phyloP scores from a whole-genome alignment of 2,113 vertebrate genomes.

The Bufo bufo region DNA sequence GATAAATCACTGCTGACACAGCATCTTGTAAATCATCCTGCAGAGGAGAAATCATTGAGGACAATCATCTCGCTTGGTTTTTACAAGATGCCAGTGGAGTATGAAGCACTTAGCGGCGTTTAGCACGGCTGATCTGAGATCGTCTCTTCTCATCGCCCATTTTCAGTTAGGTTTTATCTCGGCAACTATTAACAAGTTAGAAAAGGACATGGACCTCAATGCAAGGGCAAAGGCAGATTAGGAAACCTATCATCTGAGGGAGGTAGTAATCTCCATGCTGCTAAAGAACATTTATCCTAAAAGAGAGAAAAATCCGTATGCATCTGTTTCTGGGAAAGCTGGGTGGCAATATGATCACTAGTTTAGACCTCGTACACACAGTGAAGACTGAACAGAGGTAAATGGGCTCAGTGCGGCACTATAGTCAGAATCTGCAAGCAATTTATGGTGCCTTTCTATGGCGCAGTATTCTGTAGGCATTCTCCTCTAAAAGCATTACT shows the following conservation, averaged over 20 bases:
- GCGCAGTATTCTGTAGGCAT: too few relatives aligned
- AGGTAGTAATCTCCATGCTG: neutral
- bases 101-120: conserved; percentile 51
- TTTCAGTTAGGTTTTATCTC: conserved; percentile 12
- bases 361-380: neutral
- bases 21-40: conserved; percentile 79
- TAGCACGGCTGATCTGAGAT: conserved; percentile 42
- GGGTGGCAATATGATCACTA: neutral
- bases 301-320: neutral
- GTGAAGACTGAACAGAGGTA: too few relatives aligned
- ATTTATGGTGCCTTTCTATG: neutral
- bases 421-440: too few relatives aligned
- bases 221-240: conserved; percentile 3
- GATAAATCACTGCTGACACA: conserved; percentile 82
- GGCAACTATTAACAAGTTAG: conserved; percentile 10
- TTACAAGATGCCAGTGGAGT: conserved; percentile 56
- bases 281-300: neutral
- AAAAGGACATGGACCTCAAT: neutral
- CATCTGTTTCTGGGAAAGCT: neutral
- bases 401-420: too few relatives aligned
- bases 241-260: neutral
- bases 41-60: conserved; percentile 69
- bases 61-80: conserved; percentile 64
- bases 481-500: too few relatives aligned
- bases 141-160: neutral